These are phyloP conservation scores for Menura novaehollandiae DNA, from an alignment of 2,113 vertebrate species.

Conservation along the genomic window DNA sequence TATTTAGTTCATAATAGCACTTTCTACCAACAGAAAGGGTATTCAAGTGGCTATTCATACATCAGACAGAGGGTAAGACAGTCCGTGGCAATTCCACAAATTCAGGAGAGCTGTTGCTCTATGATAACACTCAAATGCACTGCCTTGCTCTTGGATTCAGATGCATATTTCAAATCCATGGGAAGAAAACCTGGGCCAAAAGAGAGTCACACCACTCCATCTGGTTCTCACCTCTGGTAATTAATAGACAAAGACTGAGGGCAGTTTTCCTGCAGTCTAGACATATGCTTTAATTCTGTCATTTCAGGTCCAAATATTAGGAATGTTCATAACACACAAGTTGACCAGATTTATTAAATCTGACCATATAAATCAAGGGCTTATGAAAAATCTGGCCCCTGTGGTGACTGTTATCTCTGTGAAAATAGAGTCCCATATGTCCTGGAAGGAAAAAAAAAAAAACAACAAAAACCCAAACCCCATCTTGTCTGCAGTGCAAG, in stretches of 20 bases:
- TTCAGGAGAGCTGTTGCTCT: not conserved
- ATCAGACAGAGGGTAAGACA: not conserved
- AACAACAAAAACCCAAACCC: accelerated
- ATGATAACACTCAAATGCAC: not conserved
- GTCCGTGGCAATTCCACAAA: not conserved
- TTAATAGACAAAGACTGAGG: not conserved
- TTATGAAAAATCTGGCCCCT: not conserved
- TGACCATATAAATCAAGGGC: not conserved
- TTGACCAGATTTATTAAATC: not conserved
- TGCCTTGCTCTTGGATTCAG: not conserved
- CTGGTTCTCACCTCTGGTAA: not conserved
- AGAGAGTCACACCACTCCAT: not conserved
- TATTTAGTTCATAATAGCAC: not conserved
- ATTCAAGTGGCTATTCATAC: not conserved
- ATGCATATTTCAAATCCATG: not conserved
- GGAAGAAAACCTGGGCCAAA: not conserved
- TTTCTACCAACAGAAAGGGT: not conserved
- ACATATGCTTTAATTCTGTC: not conserved
- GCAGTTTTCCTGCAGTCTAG: not conserved
- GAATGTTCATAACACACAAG: not conserved
- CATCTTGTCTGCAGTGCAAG: not conserved
- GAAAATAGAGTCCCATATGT: not conserved
- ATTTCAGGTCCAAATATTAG: not conserved
- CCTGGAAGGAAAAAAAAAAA: not conserved
- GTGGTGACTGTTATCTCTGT: not conserved